These are phyloP conservation scores for Serrognathus titanus DNA, from an alignment of 2,888 invertebrate genomes.

Conservation along the genomic window DNA sequence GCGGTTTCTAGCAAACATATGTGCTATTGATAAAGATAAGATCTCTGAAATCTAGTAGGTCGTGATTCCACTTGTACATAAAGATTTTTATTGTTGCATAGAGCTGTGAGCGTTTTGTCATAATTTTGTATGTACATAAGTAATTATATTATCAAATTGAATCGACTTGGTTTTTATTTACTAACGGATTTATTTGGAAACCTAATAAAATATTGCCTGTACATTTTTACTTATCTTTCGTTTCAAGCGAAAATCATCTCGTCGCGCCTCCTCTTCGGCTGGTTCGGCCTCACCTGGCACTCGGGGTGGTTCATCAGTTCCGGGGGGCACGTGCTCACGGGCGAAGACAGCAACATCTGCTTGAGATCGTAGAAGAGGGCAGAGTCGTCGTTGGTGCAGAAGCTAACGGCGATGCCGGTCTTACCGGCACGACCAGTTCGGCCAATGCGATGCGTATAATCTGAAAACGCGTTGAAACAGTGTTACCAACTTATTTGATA, in stretches of 20 bases:
- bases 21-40: too few species aligned
- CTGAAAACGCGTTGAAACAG: conserved; percentile 45
- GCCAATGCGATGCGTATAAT: conserved; percentile 97
- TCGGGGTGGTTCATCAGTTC: conserved; percentile 98
- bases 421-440: conserved; percentile 99
- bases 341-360: conserved; percentile 82
- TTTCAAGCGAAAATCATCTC: conserved; percentile 90
- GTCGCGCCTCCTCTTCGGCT: conserved; percentile 89
- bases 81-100: too few species aligned
- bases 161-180: too few species aligned
- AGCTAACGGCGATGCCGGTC: conserved; percentile 92
- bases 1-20: too few species aligned
- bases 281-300: conserved; percentile 95
- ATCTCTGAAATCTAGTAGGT: too few species aligned
- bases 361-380: conserved; percentile 95
- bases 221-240: neutral
- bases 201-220: too few species aligned
- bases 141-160: neutral
- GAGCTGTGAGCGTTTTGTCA: neutral
- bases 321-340: conserved; percentile 92
- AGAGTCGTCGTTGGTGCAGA: conserved; percentile 96
- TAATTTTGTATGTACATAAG: neutral
- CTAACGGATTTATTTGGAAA: too few species aligned
- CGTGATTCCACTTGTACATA: too few species aligned
- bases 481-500: too few species aligned